Evolutionary conservation across 2,113 vertebrate genomes (phyloP).

Genomic region (Cynopterus brachyotis): DNA sequence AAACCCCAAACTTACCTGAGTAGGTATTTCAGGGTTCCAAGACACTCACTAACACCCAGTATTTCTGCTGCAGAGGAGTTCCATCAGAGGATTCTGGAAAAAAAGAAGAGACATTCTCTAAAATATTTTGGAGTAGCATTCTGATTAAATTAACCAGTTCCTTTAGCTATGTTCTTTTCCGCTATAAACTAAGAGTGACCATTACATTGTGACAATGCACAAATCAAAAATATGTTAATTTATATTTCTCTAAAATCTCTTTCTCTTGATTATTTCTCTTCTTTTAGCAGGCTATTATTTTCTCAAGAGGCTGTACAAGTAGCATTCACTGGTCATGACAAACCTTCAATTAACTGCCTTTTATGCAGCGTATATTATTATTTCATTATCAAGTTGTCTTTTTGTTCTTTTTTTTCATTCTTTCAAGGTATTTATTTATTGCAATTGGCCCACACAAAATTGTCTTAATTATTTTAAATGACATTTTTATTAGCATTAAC

Average conservation of each 20-base stretch:
- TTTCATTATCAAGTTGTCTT: conserved; percentile 78
- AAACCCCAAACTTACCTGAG: neutral
- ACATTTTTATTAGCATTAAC: conserved; percentile 44
- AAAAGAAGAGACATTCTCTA: neutral
- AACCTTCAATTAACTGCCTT: conserved; percentile 81
- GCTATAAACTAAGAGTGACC: conserved; percentile 40
- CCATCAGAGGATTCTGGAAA: neutral
- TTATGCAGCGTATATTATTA: conserved; percentile 71
- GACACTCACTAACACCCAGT: neutral
- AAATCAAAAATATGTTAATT: conserved; percentile 77
- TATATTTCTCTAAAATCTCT: conserved; percentile 71
- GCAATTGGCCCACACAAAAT: conserved; percentile 28
- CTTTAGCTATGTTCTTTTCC: neutral
- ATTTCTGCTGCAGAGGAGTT: neutral
- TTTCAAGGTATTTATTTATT: conserved; percentile 75
- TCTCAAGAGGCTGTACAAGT: conserved; percentile 77
- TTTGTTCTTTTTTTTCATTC: conserved; percentile 53
- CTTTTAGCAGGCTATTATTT: conserved; percentile 79
- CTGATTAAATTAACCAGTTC: conserved; percentile 41
- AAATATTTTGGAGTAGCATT: neutral
- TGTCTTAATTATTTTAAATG: conserved; percentile 68
- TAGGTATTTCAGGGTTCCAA: neutral
- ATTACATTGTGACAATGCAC: conserved; percentile 73
- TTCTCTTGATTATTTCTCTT: conserved; percentile 77
- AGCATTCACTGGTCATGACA: conserved; percentile 79